Percentiles rank a stretch among this genome's conserved stretches.
phyloP scores from a whole-genome alignment of 2,113 vertebrate genomes.

The Callipepla californica region DNA sequence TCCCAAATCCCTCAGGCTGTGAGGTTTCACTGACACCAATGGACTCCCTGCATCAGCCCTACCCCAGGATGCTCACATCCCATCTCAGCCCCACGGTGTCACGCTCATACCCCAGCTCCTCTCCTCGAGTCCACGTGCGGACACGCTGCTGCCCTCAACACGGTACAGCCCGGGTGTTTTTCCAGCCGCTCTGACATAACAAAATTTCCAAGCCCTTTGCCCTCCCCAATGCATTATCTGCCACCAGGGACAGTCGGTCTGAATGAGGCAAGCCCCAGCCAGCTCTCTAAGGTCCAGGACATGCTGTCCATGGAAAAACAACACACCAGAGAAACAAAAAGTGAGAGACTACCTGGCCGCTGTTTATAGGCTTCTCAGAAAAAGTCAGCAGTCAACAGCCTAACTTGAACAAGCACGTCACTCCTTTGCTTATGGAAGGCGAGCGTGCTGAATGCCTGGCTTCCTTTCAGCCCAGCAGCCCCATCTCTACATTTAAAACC shows the following conservation, averaged over 20 bases:
- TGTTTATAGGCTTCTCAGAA: constrained; percentile 67
- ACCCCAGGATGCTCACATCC: rapidly evolving
- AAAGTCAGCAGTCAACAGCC: constrained; percentile 45
- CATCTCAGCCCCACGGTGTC: rapidly evolving
- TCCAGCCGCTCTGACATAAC: background rate
- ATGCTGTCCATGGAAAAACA: constrained; percentile 72
- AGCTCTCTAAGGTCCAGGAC: constrained; percentile 40
- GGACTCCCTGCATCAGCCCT: background rate
- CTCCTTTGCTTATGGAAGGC: constrained; percentile 47
- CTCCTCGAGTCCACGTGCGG: background rate
- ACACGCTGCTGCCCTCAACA: rapidly evolving
- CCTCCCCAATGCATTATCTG: constrained; percentile 44
- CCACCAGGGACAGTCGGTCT: constrained; percentile 33
- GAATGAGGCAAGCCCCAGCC: constrained; percentile 31
- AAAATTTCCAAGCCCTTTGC: constrained; percentile 60
- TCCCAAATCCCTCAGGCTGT: rapidly evolving
- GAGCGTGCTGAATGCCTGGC: constrained; percentile 45
- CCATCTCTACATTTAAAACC: constrained; percentile 18
- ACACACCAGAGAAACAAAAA: constrained; percentile 51
- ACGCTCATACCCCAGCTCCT: rapidly evolving
- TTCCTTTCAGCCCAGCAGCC: background rate
- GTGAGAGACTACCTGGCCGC: constrained; percentile 71
- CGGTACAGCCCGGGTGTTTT: background rate
- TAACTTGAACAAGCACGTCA: constrained; percentile 22
- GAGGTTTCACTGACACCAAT: background rate